These are phyloP conservation scores for Chaenodraco wilsoni DNA, from an alignment of 2,797 vertebrate species.

Conservation along the genomic window DNA sequence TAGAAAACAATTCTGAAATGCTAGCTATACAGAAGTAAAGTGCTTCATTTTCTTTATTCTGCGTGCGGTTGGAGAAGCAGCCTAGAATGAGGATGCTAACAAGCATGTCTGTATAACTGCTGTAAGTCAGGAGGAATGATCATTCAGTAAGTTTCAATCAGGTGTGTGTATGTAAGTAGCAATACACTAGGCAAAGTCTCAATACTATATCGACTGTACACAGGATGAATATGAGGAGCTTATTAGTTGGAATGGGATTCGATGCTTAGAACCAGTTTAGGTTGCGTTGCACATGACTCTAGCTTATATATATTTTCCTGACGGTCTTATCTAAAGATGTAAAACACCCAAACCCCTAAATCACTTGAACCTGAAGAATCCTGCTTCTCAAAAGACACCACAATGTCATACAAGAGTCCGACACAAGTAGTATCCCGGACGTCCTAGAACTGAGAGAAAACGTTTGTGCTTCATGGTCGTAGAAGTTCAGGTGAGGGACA, in stretches of 20 bases:
- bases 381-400: slow-evolving; percentile 54
- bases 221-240: slow-evolving; percentile 64
- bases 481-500: slow-evolving; percentile 50
- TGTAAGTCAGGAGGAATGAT: slow-evolving; percentile 41
- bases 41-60: slow-evolving; percentile 74
- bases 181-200: slow-evolving; percentile 63
- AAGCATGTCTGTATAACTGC: slow-evolving; percentile 64
- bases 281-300: slow-evolving; percentile 46
- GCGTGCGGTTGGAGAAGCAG: slow-evolving; percentile 72
- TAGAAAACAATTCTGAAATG: slow-evolving; percentile 76
- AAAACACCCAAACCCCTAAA: slow-evolving; percentile 51
- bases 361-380: slow-evolving; percentile 69
- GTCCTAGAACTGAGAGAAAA: slow-evolving; percentile 40
- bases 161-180: slow-evolving; percentile 49
- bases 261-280: slow-evolving; percentile 39
- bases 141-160: slow-evolving; percentile 21
- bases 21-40: slow-evolving; percentile 82
- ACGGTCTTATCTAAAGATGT: slow-evolving; percentile 42
- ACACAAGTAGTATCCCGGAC: slow-evolving; percentile 44
- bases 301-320: slow-evolving; percentile 61
- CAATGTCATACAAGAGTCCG: slow-evolving; percentile 53
- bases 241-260: slow-evolving; percentile 60
- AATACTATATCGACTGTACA: slow-evolving; percentile 58
- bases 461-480: slow-evolving; percentile 62
- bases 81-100: slow-evolving; percentile 65